Evolutionary conservation across 2,888 invertebrate genomes (phyloP).

Genomic region (Yponomeuta plumbellus): DNA sequence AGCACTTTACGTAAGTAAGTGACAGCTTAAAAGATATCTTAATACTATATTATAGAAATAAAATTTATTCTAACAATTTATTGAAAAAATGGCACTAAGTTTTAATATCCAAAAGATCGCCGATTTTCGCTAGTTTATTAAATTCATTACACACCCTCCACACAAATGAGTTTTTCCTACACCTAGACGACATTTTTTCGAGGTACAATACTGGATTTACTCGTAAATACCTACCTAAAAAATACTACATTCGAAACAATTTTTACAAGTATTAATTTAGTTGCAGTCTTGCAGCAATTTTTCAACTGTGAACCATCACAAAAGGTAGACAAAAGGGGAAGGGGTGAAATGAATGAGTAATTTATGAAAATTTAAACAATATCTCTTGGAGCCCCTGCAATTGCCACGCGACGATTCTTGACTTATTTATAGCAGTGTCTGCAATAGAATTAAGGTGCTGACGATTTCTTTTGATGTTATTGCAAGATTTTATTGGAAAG

Average conservation of each 20-base stretch:
- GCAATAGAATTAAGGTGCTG: background rate
- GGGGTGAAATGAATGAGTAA: constrained; percentile 30
- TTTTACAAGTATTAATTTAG: background rate
- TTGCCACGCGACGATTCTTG: constrained; percentile 18
- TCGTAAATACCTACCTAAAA: too few relatives aligned
- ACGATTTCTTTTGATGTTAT: background rate
- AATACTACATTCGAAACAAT: background rate
- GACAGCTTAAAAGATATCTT: too few relatives aligned
- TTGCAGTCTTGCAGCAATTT: background rate
- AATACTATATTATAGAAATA: too few relatives aligned
- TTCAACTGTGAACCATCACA: constrained; percentile 6
- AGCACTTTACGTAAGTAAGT: too few relatives aligned
- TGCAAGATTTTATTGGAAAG: background rate
- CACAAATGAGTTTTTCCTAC: too few relatives aligned
- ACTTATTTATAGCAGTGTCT: constrained; percentile 5
- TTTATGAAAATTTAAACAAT: constrained; percentile 51
- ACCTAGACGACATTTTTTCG: too few relatives aligned
- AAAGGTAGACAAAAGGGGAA: constrained; percentile 14
- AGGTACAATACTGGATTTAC: too few relatives aligned
- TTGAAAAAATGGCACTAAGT: too few relatives aligned
- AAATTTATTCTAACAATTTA: too few relatives aligned
- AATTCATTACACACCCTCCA: too few relatives aligned
- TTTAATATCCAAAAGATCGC: too few relatives aligned
- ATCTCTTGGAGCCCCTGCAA: constrained; percentile 27
- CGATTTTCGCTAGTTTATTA: too few relatives aligned